These are phyloP conservation scores for Hemiprocne comata DNA, from an alignment of 2,113 vertebrate species.

Conservation along the genomic window DNA sequence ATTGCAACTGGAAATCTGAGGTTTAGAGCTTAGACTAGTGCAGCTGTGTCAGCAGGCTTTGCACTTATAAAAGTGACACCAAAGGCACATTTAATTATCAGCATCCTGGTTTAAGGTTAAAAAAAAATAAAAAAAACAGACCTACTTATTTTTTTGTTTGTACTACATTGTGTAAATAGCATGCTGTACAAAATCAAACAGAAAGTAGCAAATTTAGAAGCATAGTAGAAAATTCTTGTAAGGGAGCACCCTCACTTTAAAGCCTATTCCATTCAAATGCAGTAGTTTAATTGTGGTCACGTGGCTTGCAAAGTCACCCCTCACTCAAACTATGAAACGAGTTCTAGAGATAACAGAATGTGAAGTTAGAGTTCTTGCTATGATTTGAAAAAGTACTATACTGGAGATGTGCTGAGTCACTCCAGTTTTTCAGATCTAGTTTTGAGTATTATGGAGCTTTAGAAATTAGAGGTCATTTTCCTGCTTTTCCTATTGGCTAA, in stretches of 20 bases:
- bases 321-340: not conserved
- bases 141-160: not conserved
- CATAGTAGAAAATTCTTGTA: not conserved
- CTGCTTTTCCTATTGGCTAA: not conserved
- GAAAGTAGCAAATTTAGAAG: not conserved
- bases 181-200: not conserved
- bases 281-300: not conserved
- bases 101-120: not conserved
- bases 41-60: not conserved
- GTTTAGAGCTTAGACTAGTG: not conserved
- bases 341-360: not conserved
- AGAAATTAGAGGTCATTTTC: not conserved
- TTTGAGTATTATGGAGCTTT: not conserved
- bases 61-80: not conserved
- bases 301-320: not conserved
- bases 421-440: not conserved
- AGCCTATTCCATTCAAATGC: not conserved
- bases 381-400: not conserved
- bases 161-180: not conserved
- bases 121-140: not conserved
- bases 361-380: not conserved
- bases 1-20: not conserved
- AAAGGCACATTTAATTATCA: not conserved
- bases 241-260: not conserved
- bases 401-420: not conserved